Percentiles rank a stretch among this genome's conserved stretches.
These are phyloP conservation scores for Pinctada fucata DNA, from an alignment of 2,888 invertebrate species.

Conservation along the genomic window DNA sequence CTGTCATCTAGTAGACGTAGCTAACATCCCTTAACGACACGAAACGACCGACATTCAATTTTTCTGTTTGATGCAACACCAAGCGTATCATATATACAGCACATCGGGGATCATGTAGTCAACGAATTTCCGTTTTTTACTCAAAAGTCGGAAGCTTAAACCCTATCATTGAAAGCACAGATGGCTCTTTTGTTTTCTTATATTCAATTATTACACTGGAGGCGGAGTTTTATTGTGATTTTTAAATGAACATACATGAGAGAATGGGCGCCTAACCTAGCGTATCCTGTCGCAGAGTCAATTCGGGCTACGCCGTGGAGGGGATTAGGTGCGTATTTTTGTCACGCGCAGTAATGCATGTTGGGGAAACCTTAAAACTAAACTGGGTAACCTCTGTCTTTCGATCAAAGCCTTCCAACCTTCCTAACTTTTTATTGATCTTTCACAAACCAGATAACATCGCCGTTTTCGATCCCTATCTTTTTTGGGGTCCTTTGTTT, in stretches of 20 bases:
- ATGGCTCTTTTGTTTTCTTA: not conserved
- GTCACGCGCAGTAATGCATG: conserved; percentile 21
- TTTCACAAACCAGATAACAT: conserved; percentile 19
- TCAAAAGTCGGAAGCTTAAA: not conserved
- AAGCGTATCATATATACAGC: not conserved
- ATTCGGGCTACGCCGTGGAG: conserved; percentile 13
- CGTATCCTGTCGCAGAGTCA: conserved; percentile 4
- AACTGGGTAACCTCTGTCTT: conserved; percentile 11
- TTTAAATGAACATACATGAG: conserved; percentile 11
- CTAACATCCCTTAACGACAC: too few relatives aligned
- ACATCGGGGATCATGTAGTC: not conserved
- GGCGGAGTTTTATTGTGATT: conserved; percentile 24
- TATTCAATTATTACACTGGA: not conserved
- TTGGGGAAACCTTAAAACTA: not conserved
- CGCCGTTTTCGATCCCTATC: not conserved
- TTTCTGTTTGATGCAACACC: not conserved
- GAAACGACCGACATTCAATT: too few relatives aligned
- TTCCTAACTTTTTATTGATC: conserved; percentile 19
- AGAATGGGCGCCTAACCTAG: conserved; percentile 13
- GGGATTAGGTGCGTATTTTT: conserved; percentile 22
- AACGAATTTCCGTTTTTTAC: not conserved
- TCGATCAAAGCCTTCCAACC: conserved; percentile 13
- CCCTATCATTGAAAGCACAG: not conserved
- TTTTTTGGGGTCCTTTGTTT: not conserved
- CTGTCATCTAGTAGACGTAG: too few relatives aligned